phyloP scores from a whole-genome alignment of 2,888 invertebrate genomes.

The Tenthredo amoena region DNA sequence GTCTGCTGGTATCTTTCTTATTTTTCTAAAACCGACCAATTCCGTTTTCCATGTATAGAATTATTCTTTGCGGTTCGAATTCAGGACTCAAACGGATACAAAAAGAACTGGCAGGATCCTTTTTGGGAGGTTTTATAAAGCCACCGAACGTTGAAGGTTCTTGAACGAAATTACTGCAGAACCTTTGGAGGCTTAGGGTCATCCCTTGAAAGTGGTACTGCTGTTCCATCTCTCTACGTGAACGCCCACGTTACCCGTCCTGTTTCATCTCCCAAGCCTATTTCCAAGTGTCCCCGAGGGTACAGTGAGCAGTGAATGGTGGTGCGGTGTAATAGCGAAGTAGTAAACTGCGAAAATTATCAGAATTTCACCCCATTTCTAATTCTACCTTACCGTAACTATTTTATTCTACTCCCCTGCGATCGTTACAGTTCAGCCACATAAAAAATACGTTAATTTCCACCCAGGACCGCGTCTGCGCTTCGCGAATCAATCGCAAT shows the following conservation, averaged over 20 bases:
- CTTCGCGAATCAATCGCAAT: neutral
- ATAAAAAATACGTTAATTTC: neutral
- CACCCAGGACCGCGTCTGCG: neutral
- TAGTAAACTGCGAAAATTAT: constrained; percentile 47
- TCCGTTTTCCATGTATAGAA: neutral
- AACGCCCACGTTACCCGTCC: neutral
- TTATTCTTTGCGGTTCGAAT: neutral
- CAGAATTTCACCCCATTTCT: constrained; percentile 33
- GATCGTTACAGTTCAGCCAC: neutral
- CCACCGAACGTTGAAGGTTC: constrained; percentile 15
- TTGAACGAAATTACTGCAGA: constrained; percentile 24
- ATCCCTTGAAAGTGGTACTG: constrained; percentile 35
- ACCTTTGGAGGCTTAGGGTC: constrained; percentile 29
- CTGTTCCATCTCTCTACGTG: constrained; percentile 1
- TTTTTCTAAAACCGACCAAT: neutral
- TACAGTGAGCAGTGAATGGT: constrained; percentile 18
- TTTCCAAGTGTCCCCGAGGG: constrained; percentile 39
- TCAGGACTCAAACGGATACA: neutral
- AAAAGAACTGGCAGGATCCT: neutral
- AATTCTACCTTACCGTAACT: constrained; percentile 24
- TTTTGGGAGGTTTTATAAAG: neutral
- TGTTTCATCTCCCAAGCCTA: constrained; percentile 9
- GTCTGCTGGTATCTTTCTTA: no score
- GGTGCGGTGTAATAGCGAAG: constrained; percentile 33
- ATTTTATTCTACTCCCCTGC: constrained; percentile 7